Conservation (phyloP, 2,888 invertebrate genomes). For the Polydrusus cervinus region DNA sequence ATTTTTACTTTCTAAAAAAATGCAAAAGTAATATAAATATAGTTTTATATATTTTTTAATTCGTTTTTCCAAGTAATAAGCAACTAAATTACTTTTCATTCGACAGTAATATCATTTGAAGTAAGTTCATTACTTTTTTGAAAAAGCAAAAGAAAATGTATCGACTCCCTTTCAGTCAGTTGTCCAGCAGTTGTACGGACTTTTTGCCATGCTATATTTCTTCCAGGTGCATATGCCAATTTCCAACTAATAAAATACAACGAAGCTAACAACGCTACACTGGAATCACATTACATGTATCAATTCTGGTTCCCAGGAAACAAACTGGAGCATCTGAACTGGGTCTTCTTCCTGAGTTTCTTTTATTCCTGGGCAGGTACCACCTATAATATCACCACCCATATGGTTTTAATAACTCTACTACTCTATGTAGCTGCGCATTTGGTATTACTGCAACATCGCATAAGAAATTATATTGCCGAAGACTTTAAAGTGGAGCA, state of each 20-base stretch:
- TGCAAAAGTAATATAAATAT: too few relatives aligned
- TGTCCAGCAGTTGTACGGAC: neutral
- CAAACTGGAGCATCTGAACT: slow-evolving; percentile 25
- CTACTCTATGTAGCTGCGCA: neutral
- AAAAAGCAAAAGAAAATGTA: too few relatives aligned
- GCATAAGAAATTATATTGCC: slow-evolving; percentile 7
- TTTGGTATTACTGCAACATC: slow-evolving; percentile 5
- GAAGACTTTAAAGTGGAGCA: neutral
- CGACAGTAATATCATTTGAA: too few relatives aligned
- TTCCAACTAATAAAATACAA: slow-evolving; percentile 24
- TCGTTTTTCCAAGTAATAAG: too few relatives aligned
- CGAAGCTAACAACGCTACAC: slow-evolving; percentile 6
- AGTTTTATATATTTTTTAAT: too few relatives aligned
- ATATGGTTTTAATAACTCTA: slow-evolving; percentile 11
- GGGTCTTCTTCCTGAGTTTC: slow-evolving; percentile 19
- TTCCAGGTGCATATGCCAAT: slow-evolving; percentile 16
- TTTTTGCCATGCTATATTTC: too few relatives aligned
- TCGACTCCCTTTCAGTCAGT: too few relatives aligned
- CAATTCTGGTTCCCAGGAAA: slow-evolving; percentile 28
- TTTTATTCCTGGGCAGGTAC: slow-evolving; percentile 21
- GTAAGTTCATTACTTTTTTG: too few relatives aligned
- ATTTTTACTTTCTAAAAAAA: too few relatives aligned
- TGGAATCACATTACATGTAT: slow-evolving; percentile 40
- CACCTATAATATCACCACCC: slow-evolving; percentile 6
- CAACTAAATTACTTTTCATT: too few relatives aligned